phyloP scores from a whole-genome alignment of 2,113 vertebrate genomes.

The Agapornis roseicollis region DNA sequence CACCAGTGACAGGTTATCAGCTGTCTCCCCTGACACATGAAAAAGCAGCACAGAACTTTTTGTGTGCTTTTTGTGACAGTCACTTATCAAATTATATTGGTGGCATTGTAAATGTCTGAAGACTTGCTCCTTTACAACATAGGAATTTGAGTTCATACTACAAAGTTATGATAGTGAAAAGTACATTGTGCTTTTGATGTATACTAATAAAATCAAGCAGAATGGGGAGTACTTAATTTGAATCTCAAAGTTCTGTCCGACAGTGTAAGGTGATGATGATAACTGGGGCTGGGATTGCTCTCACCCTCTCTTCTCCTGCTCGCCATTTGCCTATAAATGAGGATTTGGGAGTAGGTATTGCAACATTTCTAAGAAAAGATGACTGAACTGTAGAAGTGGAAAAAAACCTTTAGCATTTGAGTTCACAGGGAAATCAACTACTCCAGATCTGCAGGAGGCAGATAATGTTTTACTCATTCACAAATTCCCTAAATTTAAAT shows the following conservation, averaged over 20 bases:
- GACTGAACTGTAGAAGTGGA: neutral
- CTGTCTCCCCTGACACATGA: neutral
- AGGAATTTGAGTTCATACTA: neutral
- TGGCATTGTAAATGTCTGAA: neutral
- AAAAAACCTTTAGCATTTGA: neutral
- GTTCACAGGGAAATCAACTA: neutral
- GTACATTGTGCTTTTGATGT: neutral
- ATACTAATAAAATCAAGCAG: neutral
- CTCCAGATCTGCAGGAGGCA: neutral
- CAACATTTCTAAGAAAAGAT: neutral
- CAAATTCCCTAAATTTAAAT: neutral
- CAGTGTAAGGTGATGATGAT: neutral
- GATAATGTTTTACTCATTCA: neutral
- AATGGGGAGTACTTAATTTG: neutral
- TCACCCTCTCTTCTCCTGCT: neutral
- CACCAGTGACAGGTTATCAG: neutral
- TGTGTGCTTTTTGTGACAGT: neutral
- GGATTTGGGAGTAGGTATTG: neutral
- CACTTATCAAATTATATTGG: neutral
- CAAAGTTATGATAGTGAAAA: neutral
- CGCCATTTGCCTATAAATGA: neutral
- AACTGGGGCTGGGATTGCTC: neutral
- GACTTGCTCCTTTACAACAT: neutral
- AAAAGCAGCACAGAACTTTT: neutral
- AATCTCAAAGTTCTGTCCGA: neutral